phyloP scores from a whole-genome alignment of 2,797 vertebrate species.

The Platalea minor region DNA sequence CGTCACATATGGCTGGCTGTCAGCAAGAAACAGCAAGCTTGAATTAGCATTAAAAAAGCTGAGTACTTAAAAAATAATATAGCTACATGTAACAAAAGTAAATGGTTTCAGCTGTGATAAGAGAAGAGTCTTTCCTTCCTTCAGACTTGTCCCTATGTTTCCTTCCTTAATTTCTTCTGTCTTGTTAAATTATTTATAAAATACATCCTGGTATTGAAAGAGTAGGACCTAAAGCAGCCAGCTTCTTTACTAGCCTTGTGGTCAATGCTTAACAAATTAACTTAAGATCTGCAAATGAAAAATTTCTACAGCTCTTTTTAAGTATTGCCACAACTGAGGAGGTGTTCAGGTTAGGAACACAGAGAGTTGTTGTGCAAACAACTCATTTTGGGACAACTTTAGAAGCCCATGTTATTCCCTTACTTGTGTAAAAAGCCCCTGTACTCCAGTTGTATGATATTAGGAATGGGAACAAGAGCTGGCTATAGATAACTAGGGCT shows the following conservation, averaged over 20 bases:
- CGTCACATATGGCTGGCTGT: not conserved
- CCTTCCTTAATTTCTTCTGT: slow-evolving; percentile 21
- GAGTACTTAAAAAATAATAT: slow-evolving; percentile 30
- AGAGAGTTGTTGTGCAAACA: not conserved
- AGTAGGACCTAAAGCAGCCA: not conserved
- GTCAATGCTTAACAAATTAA: not conserved
- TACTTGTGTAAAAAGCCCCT: slow-evolving; percentile 5
- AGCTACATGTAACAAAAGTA: slow-evolving; percentile 28
- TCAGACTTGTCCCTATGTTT: not conserved
- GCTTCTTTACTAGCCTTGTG: not conserved
- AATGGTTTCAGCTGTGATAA: slow-evolving; percentile 19
- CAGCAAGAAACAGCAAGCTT: slow-evolving; percentile 23
- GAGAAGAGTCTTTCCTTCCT: not conserved
- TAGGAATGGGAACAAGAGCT: slow-evolving; percentile 19
- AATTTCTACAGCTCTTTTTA: slow-evolving; percentile 5
- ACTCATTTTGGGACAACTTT: not conserved
- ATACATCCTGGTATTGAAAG: slow-evolving; percentile 1
- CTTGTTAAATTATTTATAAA: slow-evolving; percentile 38
- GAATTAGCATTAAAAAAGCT: slow-evolving; percentile 40
- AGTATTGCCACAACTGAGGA: not conserved
- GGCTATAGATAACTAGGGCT: slow-evolving; percentile 2
- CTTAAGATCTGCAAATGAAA: slow-evolving; percentile 23
- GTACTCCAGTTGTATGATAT: not conserved
- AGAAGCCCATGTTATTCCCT: slow-evolving; percentile 4
- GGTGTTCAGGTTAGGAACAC: not conserved